A percentile compares a stretch with the other conserved stretches of the same genome.
Conservation (phyloP, 2,797 vertebrate species). For the Mionectes olivaceus region DNA sequence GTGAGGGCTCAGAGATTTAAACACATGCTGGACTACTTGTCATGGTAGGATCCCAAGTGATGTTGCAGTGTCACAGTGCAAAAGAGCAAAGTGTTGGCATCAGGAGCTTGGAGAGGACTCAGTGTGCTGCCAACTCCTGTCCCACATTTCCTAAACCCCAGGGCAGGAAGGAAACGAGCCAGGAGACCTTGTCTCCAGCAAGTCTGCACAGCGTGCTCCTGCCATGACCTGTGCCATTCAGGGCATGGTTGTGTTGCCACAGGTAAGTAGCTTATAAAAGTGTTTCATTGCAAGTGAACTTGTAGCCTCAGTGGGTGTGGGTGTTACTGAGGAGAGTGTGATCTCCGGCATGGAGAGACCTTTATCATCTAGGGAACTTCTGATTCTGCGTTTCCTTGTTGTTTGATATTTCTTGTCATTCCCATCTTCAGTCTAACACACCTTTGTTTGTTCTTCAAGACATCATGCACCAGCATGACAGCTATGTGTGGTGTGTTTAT, state of each 20-base stretch:
- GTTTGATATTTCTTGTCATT: fast-evolving
- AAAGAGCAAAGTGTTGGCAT: not conserved
- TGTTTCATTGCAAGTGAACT: not conserved
- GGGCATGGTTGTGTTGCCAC: not conserved
- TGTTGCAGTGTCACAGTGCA: fast-evolving
- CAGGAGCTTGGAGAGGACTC: not conserved
- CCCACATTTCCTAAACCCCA: not conserved
- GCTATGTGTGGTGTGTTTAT: not conserved
- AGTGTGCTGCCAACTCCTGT: not conserved
- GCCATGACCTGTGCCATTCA: not conserved
- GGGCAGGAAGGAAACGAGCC: not conserved
- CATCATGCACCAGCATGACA: not conserved
- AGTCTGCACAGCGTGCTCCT: fast-evolving
- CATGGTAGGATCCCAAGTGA: not conserved
- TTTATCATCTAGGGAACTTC: not conserved
- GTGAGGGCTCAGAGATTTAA: not conserved
- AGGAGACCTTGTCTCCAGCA: not conserved
- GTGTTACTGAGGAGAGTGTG: not conserved
- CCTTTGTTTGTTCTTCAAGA: not conserved
- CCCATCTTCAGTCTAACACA: fast-evolving
- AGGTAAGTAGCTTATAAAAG: not conserved
- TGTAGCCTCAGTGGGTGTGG: not conserved
- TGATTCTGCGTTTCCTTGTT: not conserved
- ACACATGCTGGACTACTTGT: fast-evolving
- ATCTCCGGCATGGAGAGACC: not conserved